These are phyloP conservation scores for Albula goreensis DNA, from an alignment of 2,113 vertebrate species.

Conservation along the genomic window DNA sequence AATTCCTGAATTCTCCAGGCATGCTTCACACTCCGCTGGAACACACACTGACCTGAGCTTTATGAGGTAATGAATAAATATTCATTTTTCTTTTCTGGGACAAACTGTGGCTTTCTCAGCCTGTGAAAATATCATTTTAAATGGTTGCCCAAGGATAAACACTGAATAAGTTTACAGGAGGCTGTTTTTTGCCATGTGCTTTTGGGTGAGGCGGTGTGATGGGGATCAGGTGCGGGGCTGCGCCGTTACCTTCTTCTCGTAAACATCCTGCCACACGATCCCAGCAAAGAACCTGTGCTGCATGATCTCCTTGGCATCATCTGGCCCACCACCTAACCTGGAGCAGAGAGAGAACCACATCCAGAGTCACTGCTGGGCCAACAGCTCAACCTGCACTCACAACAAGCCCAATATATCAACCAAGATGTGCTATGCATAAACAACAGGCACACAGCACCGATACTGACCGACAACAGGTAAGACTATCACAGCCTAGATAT, in stretches of 20 bases:
- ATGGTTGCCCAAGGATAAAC: neutral
- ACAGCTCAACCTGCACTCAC: neutral
- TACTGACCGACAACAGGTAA: neutral
- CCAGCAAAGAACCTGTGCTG: constrained; percentile 92
- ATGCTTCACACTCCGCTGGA: neutral
- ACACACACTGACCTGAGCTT: neutral
- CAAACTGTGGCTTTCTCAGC: neutral
- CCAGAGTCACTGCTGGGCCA: neutral
- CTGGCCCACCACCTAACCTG: constrained; percentile 91
- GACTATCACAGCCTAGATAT: neutral
- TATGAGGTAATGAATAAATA: neutral
- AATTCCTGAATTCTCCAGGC: neutral
- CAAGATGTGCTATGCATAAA: neutral
- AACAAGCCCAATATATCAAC: neutral
- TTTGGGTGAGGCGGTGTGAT: neutral
- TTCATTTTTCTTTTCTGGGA: neutral
- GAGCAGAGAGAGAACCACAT: constrained; percentile 33
- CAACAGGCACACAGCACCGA: neutral
- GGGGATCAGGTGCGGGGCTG: neutral
- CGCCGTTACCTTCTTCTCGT: constrained; percentile 87
- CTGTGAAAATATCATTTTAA: neutral
- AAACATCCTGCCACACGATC: constrained; percentile 94
- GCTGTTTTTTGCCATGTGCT: neutral
- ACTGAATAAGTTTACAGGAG: neutral
- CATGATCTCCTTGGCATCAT: constrained; percentile 98